Conservation (phyloP, 1,140 invertebrate species). For the Mercenaria mercenaria region DNA sequence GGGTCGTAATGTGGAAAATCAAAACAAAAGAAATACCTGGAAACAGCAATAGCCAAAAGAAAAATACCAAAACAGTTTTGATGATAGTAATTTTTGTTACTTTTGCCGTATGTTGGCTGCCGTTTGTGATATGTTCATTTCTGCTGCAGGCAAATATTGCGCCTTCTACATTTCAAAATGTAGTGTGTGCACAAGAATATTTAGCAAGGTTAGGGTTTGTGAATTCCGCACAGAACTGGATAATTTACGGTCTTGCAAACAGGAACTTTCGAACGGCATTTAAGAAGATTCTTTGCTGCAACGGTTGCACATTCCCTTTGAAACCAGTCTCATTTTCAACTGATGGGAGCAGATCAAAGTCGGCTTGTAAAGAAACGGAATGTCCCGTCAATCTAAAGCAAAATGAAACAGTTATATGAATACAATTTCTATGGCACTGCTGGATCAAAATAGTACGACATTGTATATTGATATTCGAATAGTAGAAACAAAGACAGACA, state of each 20-base stretch:
- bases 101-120: slow-evolving; percentile 9
- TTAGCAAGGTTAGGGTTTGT: background rate
- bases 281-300: slow-evolving; percentile 5
- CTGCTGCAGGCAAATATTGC: background rate
- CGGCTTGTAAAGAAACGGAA: too few species aligned
- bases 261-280: slow-evolving; percentile 41
- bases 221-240: slow-evolving; percentile 23
- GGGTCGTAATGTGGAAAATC: background rate
- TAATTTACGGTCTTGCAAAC: slow-evolving; percentile 42
- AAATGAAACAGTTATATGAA: too few species aligned
- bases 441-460: too few species aligned
- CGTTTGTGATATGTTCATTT: slow-evolving; percentile 10
- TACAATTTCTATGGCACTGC: too few species aligned
- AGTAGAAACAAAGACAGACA: too few species aligned
- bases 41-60: background rate
- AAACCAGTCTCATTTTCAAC: background rate
- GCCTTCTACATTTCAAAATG: background rate
- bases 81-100: slow-evolving; percentile 12
- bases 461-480: too few species aligned
- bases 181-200: slow-evolving; percentile 19
- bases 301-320: background rate
- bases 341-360: too few species aligned
- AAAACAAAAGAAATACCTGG: background rate
- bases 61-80: background rate
- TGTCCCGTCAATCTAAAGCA: too few species aligned